Conservation (phyloP, 2,113 vertebrate genomes). For the Tyto alba region DNA sequence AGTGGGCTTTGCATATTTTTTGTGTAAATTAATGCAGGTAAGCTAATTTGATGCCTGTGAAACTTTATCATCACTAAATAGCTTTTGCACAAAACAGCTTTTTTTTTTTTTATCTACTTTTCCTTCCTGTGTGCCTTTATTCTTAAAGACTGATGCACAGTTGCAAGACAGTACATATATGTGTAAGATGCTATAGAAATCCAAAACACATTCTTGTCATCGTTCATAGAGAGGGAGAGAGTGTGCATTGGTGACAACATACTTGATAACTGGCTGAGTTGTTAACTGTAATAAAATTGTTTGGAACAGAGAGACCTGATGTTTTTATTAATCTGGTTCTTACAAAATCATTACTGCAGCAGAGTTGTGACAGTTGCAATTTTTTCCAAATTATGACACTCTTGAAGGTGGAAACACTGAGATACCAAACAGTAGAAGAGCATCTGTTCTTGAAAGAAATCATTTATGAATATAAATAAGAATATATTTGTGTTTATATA, state of each 20-base stretch:
- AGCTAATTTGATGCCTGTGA: not conserved
- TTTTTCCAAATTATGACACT: not conserved
- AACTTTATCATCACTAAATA: not conserved
- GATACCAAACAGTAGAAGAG: not conserved
- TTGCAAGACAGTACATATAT: not conserved
- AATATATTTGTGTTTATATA: too few species aligned
- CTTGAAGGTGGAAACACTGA: not conserved
- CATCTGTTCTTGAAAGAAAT: not conserved
- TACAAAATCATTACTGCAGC: not conserved
- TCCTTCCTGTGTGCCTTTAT: not conserved
- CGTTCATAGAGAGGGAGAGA: not conserved
- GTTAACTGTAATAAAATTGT: slow-evolving; percentile 5
- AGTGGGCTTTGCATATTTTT: not conserved
- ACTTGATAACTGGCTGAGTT: slow-evolving; percentile 17
- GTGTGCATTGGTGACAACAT: not conserved
- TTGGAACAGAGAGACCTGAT: not conserved
- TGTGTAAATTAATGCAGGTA: not conserved
- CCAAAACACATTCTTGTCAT: not conserved
- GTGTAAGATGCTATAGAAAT: not conserved
- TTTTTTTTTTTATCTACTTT: not conserved
- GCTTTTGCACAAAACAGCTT: not conserved
- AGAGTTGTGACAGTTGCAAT: not conserved
- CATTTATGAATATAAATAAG: not conserved
- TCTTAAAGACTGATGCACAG: not conserved
- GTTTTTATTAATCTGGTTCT: slow-evolving; percentile 6